Conservation (phyloP, 2,888 invertebrate genomes). For the Dione vanillae region DNA sequence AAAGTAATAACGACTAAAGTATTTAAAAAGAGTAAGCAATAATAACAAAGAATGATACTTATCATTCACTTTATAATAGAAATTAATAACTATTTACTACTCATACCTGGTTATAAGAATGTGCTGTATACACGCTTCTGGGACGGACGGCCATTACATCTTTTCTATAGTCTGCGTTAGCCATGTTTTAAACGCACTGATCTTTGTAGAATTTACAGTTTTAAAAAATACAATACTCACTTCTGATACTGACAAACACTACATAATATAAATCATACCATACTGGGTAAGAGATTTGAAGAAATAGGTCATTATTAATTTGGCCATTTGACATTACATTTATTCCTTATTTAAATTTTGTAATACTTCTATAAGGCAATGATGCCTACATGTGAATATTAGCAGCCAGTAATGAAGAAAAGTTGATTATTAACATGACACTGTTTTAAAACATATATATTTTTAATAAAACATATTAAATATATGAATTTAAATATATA, state of each 20-base stretch:
- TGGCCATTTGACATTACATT: constrained; percentile 60
- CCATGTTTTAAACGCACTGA: constrained; percentile 76
- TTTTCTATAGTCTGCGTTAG: constrained; percentile 79
- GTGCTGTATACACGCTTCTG: constrained; percentile 88
- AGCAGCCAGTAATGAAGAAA: constrained; percentile 28
- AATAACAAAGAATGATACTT: background rate
- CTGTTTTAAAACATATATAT: too few relatives aligned
- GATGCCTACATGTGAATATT: constrained; percentile 7
- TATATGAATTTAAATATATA: too few relatives aligned
- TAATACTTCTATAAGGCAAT: constrained; percentile 39
- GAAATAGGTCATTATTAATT: constrained; percentile 54
- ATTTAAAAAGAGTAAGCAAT: background rate
- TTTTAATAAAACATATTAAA: too few relatives aligned
- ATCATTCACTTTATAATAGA: background rate
- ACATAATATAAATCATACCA: constrained; percentile 76
- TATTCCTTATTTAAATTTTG: constrained; percentile 62
- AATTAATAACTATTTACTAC: background rate
- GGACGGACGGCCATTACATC: constrained; percentile 84
- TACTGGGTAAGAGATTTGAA: constrained; percentile 59
- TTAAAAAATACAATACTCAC: constrained; percentile 68
- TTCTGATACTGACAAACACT: constrained; percentile 72
- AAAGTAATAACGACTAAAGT: background rate
- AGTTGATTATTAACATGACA: too few relatives aligned
- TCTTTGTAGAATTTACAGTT: constrained; percentile 70
- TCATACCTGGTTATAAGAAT: constrained; percentile 84